Evolutionary conservation across 2,888 invertebrate species (phyloP).

Genomic region (Scaptomyza cyrtandrae): DNA sequence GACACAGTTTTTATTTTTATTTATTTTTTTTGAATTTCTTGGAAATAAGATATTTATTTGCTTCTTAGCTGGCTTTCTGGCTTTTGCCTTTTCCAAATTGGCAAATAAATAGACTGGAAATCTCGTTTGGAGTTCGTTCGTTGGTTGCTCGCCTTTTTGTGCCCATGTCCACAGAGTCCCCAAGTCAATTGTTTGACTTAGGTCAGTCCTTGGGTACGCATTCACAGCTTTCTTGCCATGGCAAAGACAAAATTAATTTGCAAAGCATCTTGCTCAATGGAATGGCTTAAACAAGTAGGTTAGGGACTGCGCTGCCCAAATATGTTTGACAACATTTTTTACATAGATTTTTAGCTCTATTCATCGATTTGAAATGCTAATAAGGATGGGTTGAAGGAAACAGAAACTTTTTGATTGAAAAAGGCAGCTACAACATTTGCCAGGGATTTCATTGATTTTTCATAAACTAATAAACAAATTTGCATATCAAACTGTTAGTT

Average conservation of each 20-base stretch:
- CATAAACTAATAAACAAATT: neutral
- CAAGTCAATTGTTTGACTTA: constrained; percentile 47
- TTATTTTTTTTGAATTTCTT: constrained; percentile 61
- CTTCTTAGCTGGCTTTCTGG: constrained; percentile 39
- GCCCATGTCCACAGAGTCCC: constrained; percentile 18
- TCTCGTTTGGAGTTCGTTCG: constrained; percentile 8
- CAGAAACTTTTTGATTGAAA: constrained; percentile 26
- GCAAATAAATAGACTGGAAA: constrained; percentile 71
- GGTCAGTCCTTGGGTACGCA: constrained; percentile 51
- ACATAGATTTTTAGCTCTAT: neutral
- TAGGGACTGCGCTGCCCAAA: neutral
- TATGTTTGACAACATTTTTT: constrained; percentile 23
- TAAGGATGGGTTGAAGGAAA: constrained; percentile 12
- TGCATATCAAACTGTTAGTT: neutral
- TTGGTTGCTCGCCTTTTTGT: constrained; percentile 29
- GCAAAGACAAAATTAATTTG: constrained; percentile 58
- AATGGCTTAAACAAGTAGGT: constrained; percentile 17
- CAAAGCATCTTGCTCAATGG: constrained; percentile 34
- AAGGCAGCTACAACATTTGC: neutral
- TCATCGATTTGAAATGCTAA: constrained; percentile 28
- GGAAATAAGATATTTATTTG: constrained; percentile 80
- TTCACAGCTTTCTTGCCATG: constrained; percentile 16
- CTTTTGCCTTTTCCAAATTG: constrained; percentile 69
- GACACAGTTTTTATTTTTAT: constrained; percentile 73
- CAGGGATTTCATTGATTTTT: neutral